Conservation (phyloP, 2,113 vertebrate species). For the Odocoileus hemionus region DNA sequence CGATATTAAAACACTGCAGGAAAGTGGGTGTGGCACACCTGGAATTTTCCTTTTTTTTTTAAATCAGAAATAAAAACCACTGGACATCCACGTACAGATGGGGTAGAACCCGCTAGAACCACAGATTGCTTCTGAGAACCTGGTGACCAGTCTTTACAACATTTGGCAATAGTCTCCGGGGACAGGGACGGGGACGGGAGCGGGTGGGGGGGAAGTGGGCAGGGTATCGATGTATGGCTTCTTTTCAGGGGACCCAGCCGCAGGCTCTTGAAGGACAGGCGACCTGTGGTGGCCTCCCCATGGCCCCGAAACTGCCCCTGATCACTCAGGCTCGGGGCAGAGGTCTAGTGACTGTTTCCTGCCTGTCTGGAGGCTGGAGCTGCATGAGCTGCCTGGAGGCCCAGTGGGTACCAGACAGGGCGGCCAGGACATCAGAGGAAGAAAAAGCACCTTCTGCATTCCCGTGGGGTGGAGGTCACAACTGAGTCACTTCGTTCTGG, state of each 20-base stretch:
- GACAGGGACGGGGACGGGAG: constrained; percentile 19
- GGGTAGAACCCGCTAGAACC: constrained; percentile 51
- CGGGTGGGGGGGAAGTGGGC: background rate
- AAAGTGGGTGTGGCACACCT: constrained; percentile 65
- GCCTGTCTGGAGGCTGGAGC: background rate
- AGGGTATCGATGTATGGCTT: background rate
- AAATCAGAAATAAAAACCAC: constrained; percentile 54
- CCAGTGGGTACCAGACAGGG: accelerated
- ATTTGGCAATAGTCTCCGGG: constrained; percentile 60
- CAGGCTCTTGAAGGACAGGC: background rate
- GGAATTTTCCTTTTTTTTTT: background rate
- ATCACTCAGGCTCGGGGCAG: accelerated
- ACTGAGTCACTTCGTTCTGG: background rate
- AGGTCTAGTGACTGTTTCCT: background rate
- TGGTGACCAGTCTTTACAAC: background rate
- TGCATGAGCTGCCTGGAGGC: background rate
- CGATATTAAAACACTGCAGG: constrained; percentile 75
- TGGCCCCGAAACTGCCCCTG: background rate
- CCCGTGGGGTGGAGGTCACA: background rate
- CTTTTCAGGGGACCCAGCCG: background rate
- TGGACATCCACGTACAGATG: background rate
- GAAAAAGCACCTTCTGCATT: background rate
- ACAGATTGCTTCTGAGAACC: constrained; percentile 27
- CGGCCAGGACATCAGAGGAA: background rate
- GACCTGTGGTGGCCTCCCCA: background rate